Evolutionary conservation across 2,113 vertebrate species (phyloP), one percentile per base, ranked within the genome.

Genomic region (Gopherus evgoodei): DNA sequence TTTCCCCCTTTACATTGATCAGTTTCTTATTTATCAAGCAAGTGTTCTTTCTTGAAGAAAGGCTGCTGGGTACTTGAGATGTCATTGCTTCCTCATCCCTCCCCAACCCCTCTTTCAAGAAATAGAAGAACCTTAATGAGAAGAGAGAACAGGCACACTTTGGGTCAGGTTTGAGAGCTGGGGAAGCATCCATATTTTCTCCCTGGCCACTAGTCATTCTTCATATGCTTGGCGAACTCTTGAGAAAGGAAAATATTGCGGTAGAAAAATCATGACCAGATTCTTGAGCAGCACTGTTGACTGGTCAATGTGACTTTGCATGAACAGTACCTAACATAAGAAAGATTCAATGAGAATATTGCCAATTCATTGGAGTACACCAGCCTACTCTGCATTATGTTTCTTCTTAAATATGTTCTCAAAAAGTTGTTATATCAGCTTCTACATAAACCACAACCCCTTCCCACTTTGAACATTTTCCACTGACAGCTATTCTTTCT

Each of bases 251-350:
- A 47, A 11, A 12, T 54, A 3, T 80, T 84, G 8, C 3, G 90
- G 1, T 0, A 91, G 81, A 57, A 14, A 57, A 24, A 2, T 42
- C 38, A n/a, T 5, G 1, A 12, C 4, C 3, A n/a, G 31, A 42
- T 5, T 84, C 84, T 83, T 87, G 38, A 65, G 22, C 8, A 35
- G 11, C 52, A 9, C 3, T 78, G 0, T 75, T 85, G 4, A 25
- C 49, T 83, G 6, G 3, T 85, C 89, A 57, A 42, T 5, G 38
- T 80, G 50, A 7, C 14, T 83, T 93, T n/a, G 49, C 19, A 1
- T 29, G 2, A 47, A 53, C 31, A 24, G 65, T 22, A 11, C 9
- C 94, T 16, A 31, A 25, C 42, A 17, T 79, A 44, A 17, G 53
- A 16, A 3, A 29, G 81, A 14, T 25, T 7, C 3, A 3, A 0